Evolutionary conservation across 2,888 invertebrate genomes (phyloP).

Genomic region (Pachliopta kotzebuea): DNA sequence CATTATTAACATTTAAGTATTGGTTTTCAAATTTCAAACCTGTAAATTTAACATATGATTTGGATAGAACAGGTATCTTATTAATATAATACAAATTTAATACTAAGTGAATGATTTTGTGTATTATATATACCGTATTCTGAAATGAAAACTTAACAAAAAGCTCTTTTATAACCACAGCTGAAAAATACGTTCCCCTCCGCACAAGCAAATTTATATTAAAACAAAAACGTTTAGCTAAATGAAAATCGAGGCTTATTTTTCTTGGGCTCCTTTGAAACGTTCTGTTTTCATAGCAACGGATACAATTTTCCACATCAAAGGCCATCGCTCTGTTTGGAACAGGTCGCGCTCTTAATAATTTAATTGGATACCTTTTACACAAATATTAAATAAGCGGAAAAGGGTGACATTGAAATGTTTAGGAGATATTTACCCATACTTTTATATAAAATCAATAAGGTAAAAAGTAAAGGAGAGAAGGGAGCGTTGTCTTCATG

Average conservation of each 20-base stretch:
- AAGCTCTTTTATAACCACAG: neutral
- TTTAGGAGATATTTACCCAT: neutral
- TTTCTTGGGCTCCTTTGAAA: constrained; percentile 34
- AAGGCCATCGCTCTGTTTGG: constrained; percentile 30
- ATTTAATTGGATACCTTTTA: constrained; percentile 50
- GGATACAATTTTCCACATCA: constrained; percentile 35
- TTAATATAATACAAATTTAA: too few species aligned
- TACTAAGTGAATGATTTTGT: too few species aligned
- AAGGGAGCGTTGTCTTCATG: too few species aligned
- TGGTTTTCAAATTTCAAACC: too few species aligned
- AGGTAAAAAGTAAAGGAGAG: too few species aligned
- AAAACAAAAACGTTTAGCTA: constrained; percentile 14
- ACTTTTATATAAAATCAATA: too few species aligned
- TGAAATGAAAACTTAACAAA: neutral
- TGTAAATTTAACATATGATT: too few species aligned
- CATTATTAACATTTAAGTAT: too few species aligned
- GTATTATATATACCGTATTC: neutral
- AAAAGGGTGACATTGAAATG: constrained; percentile 40
- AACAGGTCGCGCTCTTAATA: constrained; percentile 37
- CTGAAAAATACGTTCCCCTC: neutral
- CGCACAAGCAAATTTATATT: constrained; percentile 1
- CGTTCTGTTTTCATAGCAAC: constrained; percentile 11
- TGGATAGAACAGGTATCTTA: too few species aligned
- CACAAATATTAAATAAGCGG: constrained; percentile 46
- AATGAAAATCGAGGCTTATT: constrained; percentile 28